Conservation (phyloP, 2,797 vertebrate species). For the Nasua narica region DNA sequence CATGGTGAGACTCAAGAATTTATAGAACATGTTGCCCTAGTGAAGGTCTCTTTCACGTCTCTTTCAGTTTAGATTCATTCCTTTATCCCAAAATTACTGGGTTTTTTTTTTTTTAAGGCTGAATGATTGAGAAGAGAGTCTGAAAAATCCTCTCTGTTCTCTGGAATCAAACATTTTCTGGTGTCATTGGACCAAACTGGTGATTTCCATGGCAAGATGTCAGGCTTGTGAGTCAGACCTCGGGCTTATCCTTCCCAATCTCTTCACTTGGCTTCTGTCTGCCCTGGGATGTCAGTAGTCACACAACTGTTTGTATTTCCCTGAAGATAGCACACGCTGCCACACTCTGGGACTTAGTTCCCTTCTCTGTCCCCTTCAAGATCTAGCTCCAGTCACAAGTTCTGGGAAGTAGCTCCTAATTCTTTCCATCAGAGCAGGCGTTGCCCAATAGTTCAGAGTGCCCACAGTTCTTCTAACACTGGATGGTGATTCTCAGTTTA, state of each 20-base stretch:
- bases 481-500: not conserved
- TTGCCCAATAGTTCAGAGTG: not conserved
- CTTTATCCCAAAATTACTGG: not conserved
- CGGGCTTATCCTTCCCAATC: not conserved
- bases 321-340: not conserved
- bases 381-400: not conserved
- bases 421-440: not conserved
- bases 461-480: not conserved
- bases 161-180: not conserved
- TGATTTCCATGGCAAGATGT: not conserved
- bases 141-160: not conserved
- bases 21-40: not conserved
- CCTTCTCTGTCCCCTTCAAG: not conserved
- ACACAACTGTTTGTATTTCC: not conserved
- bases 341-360: not conserved
- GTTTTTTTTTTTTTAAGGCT: not conserved
- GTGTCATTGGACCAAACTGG: not conserved
- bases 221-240: not conserved
- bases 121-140: not conserved
- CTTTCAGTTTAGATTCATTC: conserved; percentile 38
- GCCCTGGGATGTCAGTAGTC: not conserved
- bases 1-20: not conserved
- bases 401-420: not conserved
- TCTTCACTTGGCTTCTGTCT: not conserved
- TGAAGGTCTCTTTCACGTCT: not conserved